Percentiles rank a stretch among this genome's conserved stretches.
These are phyloP conservation scores for Acrobasis suavella DNA, from an alignment of 2,888 invertebrate species.

Conservation along the genomic window DNA sequence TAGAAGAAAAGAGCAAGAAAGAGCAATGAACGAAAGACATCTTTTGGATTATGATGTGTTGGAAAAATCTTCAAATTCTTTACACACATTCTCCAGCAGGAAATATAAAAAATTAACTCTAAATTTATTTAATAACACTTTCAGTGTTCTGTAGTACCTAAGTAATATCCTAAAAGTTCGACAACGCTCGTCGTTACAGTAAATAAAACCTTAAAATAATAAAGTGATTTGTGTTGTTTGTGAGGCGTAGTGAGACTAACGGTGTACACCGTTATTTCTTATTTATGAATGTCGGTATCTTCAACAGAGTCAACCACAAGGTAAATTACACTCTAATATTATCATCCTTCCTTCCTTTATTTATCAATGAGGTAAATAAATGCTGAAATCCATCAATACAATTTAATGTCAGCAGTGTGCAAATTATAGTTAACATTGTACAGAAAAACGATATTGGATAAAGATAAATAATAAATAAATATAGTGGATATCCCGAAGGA, in stretches of 20 bases:
- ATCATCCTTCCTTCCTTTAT: slow-evolving; percentile 15
- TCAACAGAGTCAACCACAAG: slow-evolving; percentile 91
- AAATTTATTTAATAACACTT: too few species aligned
- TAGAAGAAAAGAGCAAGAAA: too few species aligned
- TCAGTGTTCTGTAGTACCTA: too few species aligned
- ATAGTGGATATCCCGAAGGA: too few species aligned
- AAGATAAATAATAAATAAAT: too few species aligned
- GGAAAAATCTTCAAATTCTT: background rate
- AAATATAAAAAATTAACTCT: too few species aligned
- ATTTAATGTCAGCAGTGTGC: background rate
- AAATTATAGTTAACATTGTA: background rate
- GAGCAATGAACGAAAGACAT: too few species aligned
- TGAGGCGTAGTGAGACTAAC: slow-evolving; percentile 40
- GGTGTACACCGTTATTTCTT: slow-evolving; percentile 64
- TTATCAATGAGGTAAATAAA: background rate
- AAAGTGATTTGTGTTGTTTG: slow-evolving; percentile 26
- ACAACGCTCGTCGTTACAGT: background rate
- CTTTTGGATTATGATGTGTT: background rate
- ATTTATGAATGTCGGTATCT: slow-evolving; percentile 91
- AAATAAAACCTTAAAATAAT: background rate
- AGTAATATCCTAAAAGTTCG: too few species aligned
- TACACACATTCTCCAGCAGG: too few species aligned
- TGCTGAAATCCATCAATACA: background rate
- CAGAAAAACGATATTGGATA: too few species aligned
- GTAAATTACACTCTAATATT: slow-evolving; percentile 60